Evolutionary conservation across 2,797 vertebrate species (phyloP), one percentile per base, ranked within the genome.

Genomic region (Perodicticus potto): DNA sequence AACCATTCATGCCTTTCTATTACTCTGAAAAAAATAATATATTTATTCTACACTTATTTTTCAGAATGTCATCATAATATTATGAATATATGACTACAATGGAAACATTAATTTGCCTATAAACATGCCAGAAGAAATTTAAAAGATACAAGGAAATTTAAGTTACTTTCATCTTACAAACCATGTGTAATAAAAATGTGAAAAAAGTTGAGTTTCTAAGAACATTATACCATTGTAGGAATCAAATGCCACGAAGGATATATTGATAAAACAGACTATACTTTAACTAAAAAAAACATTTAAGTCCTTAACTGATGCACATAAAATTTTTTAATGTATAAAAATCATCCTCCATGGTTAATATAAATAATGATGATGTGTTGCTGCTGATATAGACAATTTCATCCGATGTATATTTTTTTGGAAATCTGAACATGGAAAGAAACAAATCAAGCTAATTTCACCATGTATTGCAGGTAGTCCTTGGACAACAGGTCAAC

Each of bases 401-500:
- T 82, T 16, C 3, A 67, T 40, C 14, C 27, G 81, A 10, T 94
- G 74, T 93, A 84, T 94, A 85, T 82, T 23, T 85, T 22, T 78
- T 83, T 22, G 0, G 57, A 94, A 96, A 5, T 23, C 2, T 61
- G 86, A 89, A 85, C 5, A 17, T 55, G 9, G 88, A 81, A 37
- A 82, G 23, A 86, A 83, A 37, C 1, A 40, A 77, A 97, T 61
- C 27, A 91, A 77, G 80, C 13, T 93, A 80, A 97, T 97, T 94
- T 34, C 73, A 59, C 9, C 13, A 49, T 5, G 70, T 12, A n/a
- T 90, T 96, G 63, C 84, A 91, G 23, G 3, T 20, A 92, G 17
- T 86, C 69, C 63, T 94, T 98, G 86, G 93, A 94, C 27, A 93
- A 94, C 97, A 89, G 89, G 63, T 94, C 82, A 95, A 97, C 98